Conservation (phyloP, 2,888 invertebrate species). For the Diplazon laetatorius region DNA sequence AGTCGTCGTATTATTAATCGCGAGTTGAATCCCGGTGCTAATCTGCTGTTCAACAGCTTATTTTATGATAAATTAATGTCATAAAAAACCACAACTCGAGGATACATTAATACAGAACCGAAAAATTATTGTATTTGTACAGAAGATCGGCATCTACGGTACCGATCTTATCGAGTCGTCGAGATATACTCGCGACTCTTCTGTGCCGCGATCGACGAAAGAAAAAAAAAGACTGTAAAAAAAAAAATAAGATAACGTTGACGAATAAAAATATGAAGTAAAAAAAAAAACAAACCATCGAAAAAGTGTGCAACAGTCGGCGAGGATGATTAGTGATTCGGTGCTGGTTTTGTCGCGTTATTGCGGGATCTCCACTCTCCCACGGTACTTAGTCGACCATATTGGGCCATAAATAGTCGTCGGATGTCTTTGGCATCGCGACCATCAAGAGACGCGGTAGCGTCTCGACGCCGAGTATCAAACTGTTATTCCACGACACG, state of each 20-base stretch:
- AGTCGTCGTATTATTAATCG: conserved; percentile 57
- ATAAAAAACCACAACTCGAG: conserved; percentile 51
- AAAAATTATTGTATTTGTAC: conserved; percentile 50
- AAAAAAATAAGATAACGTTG: conserved; percentile 23
- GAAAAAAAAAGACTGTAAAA: conserved; percentile 19
- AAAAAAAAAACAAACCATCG: conserved; percentile 37
- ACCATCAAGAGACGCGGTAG: conserved; percentile 54
- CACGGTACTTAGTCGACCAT: conserved; percentile 75
- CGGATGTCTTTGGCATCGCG: conserved; percentile 70
- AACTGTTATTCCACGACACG: conserved; percentile 69
- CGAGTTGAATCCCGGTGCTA: conserved; percentile 35
- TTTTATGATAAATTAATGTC: conserved; percentile 53
- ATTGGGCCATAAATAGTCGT: conserved; percentile 77
- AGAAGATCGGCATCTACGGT: conserved; percentile 41
- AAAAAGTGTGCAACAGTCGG: conserved; percentile 57
- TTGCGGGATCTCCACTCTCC: conserved; percentile 68
- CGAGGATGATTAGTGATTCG: conserved; percentile 72
- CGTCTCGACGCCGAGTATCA: not conserved
- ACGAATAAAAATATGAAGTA: conserved; percentile 6
- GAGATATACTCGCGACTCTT: not conserved
- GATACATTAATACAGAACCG: conserved; percentile 55
- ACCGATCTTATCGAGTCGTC: conserved; percentile 54
- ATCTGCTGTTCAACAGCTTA: conserved; percentile 59
- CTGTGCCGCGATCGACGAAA: not conserved
- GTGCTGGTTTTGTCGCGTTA: conserved; percentile 57